Evolutionary conservation across 2,888 invertebrate species (phyloP), one percentile per base, ranked within the genome.

Genomic region (Orchesellides sinensis): DNA sequence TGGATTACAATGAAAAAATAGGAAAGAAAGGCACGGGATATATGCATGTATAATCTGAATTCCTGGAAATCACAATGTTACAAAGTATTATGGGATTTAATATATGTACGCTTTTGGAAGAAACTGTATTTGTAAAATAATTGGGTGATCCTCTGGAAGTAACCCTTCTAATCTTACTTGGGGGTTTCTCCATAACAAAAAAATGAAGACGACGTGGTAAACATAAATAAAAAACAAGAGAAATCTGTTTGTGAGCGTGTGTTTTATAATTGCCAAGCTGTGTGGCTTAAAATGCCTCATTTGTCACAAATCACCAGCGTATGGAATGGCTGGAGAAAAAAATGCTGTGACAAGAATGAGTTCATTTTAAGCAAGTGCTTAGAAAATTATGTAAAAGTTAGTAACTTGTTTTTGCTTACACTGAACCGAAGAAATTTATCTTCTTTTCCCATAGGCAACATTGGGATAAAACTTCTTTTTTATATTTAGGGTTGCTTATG

Each of bases 281-380:
- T 77, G 77, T 77, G 77, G 77, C 69, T 77, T 77, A 69, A 77
- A 69, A 69, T 68, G 68, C 25, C 77, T 77, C 77, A 69, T 77
- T 77, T 77, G 77, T 69, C 69, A 77, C 77, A 77, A 77, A 69
- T 77, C 69, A 77, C 61, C 35, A 77, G 54, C 27, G 4, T 47
- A 49, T 25, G 19, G 19, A n/a, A 14, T n/a, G 40, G 17, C 45
- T 66, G 27, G 68, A 12, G 29, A 61, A 25, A 12, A 23, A 56
- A 72, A 52, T 19, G 61, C 6, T 27, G 35, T 27, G 32, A 25
- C 52, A 17, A 17, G 52, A 52, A 52, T 52, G 52, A 52, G n/a
- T 52, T 52, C 21, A 52, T 52, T 52, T 52, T 21, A 52, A 52
- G 40, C 14, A 54, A 54, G 19, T 54, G 54, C 25, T 54, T 54